Percentiles rank a stretch among this genome's conserved stretches.
Conservation (phyloP, 1,140 invertebrate genomes). For the Ditylenchus dipsaci region DNA sequence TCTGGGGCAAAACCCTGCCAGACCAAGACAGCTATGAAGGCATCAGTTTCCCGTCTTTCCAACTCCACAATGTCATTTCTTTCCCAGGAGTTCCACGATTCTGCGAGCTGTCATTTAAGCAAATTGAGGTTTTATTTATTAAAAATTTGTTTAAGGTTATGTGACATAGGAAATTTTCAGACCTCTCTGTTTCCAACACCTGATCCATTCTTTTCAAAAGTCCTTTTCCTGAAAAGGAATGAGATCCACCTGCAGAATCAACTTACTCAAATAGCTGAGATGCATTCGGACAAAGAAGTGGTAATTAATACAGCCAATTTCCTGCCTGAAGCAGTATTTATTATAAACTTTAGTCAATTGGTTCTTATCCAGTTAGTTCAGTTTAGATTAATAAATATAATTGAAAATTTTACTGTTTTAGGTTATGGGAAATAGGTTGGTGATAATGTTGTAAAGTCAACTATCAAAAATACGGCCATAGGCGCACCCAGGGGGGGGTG, state of each 20-base stretch:
- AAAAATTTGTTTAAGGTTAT: not conserved
- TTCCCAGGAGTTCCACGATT: conserved; percentile 74
- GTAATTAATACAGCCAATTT: no score
- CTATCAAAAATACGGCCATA: no score
- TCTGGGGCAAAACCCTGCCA: conserved; percentile 54
- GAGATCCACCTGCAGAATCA: conserved; percentile 65
- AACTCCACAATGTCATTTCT: conserved; percentile 70
- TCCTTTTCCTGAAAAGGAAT: conserved; percentile 63
- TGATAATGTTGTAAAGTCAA: no score
- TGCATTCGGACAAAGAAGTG: conserved; percentile 63
- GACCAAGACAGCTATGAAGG: conserved; percentile 47
- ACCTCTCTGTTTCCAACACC: conserved; percentile 49
- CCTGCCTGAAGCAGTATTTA: no score
- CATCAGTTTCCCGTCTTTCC: conserved; percentile 67
- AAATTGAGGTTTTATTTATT: conserved; percentile 55
- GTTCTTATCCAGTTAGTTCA: conserved; percentile 68
- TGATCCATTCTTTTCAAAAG: conserved; percentile 58
- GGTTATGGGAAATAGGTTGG: not conserved
- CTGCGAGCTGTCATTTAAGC: conserved; percentile 65
- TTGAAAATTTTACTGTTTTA: no score
- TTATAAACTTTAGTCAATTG: conserved; percentile 60
- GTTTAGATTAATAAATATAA: no score
- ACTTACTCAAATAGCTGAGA: conserved; percentile 62
- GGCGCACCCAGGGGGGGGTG: no score
- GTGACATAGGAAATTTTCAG: conserved; percentile 15